These are phyloP conservation scores for Dicycla oo DNA, from an alignment of 2,888 invertebrate genomes.

Conservation along the genomic window DNA sequence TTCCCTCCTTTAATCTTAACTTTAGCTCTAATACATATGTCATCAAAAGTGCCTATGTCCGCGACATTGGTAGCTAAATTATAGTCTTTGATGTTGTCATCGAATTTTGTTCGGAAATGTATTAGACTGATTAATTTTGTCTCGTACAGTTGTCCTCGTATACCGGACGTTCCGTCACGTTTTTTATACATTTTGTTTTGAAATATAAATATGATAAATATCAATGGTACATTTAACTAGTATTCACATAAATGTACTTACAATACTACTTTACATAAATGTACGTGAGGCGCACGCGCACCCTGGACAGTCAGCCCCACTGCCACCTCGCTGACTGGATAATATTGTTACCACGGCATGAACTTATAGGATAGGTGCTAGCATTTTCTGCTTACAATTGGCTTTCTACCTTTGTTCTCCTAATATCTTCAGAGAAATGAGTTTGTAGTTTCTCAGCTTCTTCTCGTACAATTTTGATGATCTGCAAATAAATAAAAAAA, in stretches of 20 bases:
- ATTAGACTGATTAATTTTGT: slow-evolving; percentile 59
- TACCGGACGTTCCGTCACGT: slow-evolving; percentile 43
- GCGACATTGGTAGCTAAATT: slow-evolving; percentile 57
- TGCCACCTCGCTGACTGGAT: not conserved
- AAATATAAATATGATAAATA: not conserved
- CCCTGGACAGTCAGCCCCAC: not conserved
- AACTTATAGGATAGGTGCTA: not conserved
- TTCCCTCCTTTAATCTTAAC: slow-evolving; percentile 31
- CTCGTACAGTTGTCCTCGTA: slow-evolving; percentile 58
- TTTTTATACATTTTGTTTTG: slow-evolving; percentile 9
- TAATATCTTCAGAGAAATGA: not conserved
- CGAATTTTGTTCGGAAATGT: slow-evolving; percentile 44
- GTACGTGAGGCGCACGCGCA: not conserved
- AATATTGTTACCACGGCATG: not conserved
- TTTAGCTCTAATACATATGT: slow-evolving; percentile 54
- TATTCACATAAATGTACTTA: not conserved
- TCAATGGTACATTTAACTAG: not conserved
- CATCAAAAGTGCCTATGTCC: slow-evolving; percentile 58
- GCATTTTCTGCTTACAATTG: not conserved
- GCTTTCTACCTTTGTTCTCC: too few species aligned
- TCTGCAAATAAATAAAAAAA: not conserved
- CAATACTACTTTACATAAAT: not conserved
- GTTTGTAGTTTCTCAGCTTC: not conserved
- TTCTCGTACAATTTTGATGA: not conserved
- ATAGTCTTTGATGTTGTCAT: slow-evolving; percentile 44